Conservation (phyloP, 2,888 invertebrate species). For the Hydropsyche betteni region DNA sequence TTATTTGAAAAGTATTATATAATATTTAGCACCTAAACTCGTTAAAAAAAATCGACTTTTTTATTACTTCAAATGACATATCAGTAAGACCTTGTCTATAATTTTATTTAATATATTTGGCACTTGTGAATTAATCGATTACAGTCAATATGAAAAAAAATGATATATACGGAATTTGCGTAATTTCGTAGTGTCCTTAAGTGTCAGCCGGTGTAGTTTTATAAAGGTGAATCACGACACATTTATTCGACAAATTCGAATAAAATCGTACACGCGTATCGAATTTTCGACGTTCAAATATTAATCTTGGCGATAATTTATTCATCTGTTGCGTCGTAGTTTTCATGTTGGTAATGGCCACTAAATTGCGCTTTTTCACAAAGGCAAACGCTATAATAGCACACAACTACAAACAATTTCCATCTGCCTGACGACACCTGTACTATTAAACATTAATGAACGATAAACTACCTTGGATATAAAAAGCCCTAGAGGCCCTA, state of each 20-base stretch:
- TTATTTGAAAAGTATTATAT: too few species aligned
- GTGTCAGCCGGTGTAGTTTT: too few species aligned
- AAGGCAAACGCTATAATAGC: conserved; percentile 11
- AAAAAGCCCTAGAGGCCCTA: conserved; percentile 19
- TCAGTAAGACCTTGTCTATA: too few species aligned
- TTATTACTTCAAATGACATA: too few species aligned
- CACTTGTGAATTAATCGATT: too few species aligned
- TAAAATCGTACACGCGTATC: conserved; percentile 7
- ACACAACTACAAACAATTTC: conserved; percentile 28
- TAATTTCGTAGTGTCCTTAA: too few species aligned
- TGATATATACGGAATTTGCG: too few species aligned
- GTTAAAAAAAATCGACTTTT: too few species aligned
- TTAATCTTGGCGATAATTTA: conserved; percentile 29
- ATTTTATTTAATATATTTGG: too few species aligned
- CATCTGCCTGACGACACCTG: conserved; percentile 48
- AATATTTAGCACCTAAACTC: too few species aligned
- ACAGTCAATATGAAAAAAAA: too few species aligned
- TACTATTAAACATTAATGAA: conserved; percentile 42
- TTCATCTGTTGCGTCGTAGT: conserved; percentile 23
- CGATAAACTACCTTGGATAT: not conserved
- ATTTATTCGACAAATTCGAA: conserved; percentile 10
- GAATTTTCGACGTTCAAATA: conserved; percentile 22
- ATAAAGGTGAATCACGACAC: not conserved
- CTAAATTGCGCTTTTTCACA: conserved; percentile 35
- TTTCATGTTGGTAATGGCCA: conserved; percentile 28